Conservation (phyloP, 2,797 vertebrate species). For the Furcifer pardalis region DNA sequence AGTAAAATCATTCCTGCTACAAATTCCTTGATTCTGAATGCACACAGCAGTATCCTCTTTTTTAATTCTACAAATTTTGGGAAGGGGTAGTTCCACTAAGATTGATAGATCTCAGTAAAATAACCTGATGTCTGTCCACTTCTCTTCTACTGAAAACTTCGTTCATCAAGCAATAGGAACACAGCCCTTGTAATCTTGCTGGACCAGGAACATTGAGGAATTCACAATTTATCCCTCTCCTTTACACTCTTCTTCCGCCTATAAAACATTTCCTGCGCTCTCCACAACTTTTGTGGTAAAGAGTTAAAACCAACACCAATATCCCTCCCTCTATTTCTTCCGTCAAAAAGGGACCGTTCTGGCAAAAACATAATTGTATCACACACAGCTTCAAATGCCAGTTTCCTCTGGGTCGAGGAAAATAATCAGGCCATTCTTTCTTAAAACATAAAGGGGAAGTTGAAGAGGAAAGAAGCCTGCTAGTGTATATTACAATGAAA, state of each 20-base stretch:
- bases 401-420: conserved; percentile 63
- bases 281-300: conserved; percentile 30
- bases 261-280: background rate
- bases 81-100: too few species aligned
- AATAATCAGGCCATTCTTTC: conserved; percentile 67
- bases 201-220: conserved; percentile 26
- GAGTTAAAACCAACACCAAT: conserved; percentile 39
- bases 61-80: too few species aligned
- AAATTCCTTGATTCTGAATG: too few species aligned
- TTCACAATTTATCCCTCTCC: background rate
- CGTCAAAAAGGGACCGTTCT: conserved; percentile 34
- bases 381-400: conserved; percentile 48
- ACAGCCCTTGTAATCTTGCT: conserved; percentile 6
- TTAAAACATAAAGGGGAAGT: conserved; percentile 64
- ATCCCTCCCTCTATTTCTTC: conserved; percentile 52
- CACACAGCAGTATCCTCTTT: background rate
- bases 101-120: background rate
- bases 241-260: background rate
- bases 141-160: background rate
- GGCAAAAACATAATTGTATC: conserved; percentile 67
- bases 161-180: conserved; percentile 23
- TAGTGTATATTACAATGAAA: conserved; percentile 29
- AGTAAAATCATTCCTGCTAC: too few species aligned
- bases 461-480: conserved; percentile 44
- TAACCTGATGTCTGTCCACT: background rate